Evolutionary conservation across 2,888 invertebrate species (phyloP).

Genomic region (Campoletis raptor): DNA sequence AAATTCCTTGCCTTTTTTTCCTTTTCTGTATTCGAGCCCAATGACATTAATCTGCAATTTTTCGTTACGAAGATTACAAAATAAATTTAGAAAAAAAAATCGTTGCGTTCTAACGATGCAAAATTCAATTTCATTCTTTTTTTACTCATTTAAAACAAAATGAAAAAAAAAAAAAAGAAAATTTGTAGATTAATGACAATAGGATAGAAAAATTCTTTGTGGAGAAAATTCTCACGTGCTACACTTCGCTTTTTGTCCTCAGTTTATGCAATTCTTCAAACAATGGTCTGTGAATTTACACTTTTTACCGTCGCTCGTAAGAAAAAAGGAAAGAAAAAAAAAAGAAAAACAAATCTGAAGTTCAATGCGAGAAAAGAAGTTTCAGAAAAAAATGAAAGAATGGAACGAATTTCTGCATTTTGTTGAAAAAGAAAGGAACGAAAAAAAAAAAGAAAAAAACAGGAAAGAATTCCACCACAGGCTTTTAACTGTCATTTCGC

Average conservation of each 20-base stretch:
- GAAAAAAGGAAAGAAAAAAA: neutral
- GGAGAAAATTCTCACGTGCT: neutral
- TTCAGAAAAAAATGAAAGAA: neutral
- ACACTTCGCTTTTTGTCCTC: neutral
- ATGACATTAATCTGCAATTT: no score
- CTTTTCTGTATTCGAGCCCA: no score
- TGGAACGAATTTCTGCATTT: neutral
- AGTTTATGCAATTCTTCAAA: neutral
- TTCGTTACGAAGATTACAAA: no score
- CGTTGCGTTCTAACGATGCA: no score
- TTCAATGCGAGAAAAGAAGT: conserved; percentile 1
- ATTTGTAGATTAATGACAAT: neutral
- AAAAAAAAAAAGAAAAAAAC: neutral
- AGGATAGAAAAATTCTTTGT: neutral
- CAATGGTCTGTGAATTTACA: conserved; percentile 3
- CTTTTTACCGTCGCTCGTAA: conserved; percentile 4
- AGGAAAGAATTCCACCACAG: neutral
- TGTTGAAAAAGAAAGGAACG: neutral
- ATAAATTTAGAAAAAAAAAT: no score
- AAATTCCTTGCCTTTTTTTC: no score
- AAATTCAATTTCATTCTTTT: neutral
- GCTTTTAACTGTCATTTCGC: neutral
- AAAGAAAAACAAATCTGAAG: neutral
- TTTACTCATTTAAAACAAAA: neutral
- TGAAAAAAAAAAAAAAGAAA: neutral